Evolutionary conservation across 2,797 vertebrate genomes (phyloP).

Genomic region (Bufotes viridis): DNA sequence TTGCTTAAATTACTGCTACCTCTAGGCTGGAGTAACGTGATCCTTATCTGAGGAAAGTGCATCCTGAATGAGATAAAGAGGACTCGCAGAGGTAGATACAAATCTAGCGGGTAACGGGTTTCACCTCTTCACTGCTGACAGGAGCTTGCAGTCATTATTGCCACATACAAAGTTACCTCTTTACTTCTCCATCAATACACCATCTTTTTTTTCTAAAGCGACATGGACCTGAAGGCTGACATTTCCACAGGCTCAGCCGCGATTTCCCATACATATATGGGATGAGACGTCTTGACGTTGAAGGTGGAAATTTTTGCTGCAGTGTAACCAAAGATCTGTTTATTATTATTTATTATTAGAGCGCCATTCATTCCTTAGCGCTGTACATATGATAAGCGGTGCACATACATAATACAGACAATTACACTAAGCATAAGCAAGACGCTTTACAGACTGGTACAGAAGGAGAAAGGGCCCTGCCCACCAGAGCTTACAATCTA

Average conservation of each 20-base stretch:
- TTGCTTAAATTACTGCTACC: slow-evolving; percentile 60
- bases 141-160: slow-evolving; percentile 28
- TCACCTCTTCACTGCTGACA: slow-evolving; percentile 51
- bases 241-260: neutral
- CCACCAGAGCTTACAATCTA: too few relatives aligned
- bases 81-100: slow-evolving; percentile 33
- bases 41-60: slow-evolving; percentile 52
- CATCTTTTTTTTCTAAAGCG: neutral
- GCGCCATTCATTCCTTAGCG: too few relatives aligned
- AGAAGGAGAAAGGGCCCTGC: too few relatives aligned
- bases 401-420: too few relatives aligned
- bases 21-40: slow-evolving; percentile 56
- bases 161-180: slow-evolving; percentile 46
- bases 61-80: slow-evolving; percentile 47
- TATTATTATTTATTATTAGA: too few relatives aligned
- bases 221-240: slow-evolving; percentile 10
- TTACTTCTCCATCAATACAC: slow-evolving; percentile 17
- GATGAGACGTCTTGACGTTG: neutral
- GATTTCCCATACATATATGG: neutral
- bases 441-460: too few relatives aligned
- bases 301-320: too few relatives aligned
- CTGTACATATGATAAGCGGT: too few relatives aligned
- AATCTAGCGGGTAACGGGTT: slow-evolving; percentile 47
- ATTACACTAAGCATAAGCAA: too few relatives aligned
- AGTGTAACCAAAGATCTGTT: neutral